Percentiles rank a stretch among this genome's conserved stretches.
Conservation (phyloP, 2,888 invertebrate genomes). For the Apotomis betuletana region DNA sequence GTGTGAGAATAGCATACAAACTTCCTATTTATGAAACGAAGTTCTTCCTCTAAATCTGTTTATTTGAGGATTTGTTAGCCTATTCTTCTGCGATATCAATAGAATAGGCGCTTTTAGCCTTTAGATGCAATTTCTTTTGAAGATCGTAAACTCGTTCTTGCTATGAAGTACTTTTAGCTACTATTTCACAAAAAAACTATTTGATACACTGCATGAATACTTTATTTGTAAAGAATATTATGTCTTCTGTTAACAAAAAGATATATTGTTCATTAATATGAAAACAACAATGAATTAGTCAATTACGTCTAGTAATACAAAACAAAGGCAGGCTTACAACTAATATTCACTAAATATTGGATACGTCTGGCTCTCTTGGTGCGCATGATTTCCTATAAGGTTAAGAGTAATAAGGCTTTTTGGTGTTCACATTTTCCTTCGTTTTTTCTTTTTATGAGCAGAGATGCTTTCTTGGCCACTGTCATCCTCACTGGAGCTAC, state of each 20-base stretch:
- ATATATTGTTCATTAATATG: constrained; percentile 55
- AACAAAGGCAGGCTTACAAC: constrained; percentile 56
- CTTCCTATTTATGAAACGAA: too few species aligned
- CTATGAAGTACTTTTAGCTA: neutral
- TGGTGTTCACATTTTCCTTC: constrained; percentile 80
- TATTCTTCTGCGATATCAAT: too few species aligned
- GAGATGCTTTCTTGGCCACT: constrained; percentile 95
- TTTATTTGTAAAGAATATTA: constrained; percentile 59
- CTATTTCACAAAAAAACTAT: neutral
- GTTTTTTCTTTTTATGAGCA: constrained; percentile 91
- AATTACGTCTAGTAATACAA: constrained; percentile 72
- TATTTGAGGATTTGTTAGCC: too few species aligned
- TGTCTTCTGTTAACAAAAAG: constrained; percentile 59
- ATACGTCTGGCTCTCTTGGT: constrained; percentile 46
- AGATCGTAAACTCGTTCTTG: too few species aligned
- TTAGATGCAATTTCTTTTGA: too few species aligned
- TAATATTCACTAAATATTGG: constrained; percentile 50
- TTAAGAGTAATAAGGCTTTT: constrained; percentile 54
- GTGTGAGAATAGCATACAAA: too few species aligned
- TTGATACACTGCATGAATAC: constrained; percentile 51
- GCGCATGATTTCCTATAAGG: constrained; percentile 51
- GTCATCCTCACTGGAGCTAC: constrained; percentile 86
- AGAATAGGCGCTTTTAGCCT: too few species aligned
- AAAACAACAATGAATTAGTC: constrained; percentile 61
- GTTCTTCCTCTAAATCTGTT: too few species aligned